Conservation (phyloP, 92 coral and sea anemone species). For the Hydrozoanthus gracilis region DNA sequence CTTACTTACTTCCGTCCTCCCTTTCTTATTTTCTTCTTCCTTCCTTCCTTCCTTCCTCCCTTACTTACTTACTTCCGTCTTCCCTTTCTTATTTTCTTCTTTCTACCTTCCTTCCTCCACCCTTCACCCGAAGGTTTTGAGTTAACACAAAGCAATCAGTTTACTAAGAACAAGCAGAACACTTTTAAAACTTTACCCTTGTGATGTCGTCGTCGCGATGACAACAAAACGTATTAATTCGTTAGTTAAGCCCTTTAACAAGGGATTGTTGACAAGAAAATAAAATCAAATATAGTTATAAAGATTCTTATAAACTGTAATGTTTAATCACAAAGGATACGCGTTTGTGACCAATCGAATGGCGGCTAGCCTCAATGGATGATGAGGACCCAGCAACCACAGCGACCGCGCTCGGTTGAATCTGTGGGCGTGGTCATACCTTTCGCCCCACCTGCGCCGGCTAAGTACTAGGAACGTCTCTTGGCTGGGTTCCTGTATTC, state of each 20-base stretch:
- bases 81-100: no score
- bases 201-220: neutral
- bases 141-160: no score
- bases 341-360: conserved; percentile 78
- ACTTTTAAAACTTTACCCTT: neutral
- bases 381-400: conserved; percentile 80
- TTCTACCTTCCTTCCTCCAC: no score
- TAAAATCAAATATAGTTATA: no score
- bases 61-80: no score
- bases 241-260: no score
- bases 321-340: conserved; percentile 78
- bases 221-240: neutral
- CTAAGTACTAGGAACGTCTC: neutral
- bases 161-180: neutral
- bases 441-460: neutral
- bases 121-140: no score
- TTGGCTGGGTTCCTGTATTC: neutral
- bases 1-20: no score
- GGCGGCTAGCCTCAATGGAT: conserved; percentile 72
- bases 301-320: neutral
- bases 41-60: no score
- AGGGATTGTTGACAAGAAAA: no score
- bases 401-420: conserved; percentile 86
- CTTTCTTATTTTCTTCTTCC: no score
- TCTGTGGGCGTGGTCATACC: conserved; percentile 68